phyloP scores from a whole-genome alignment of 2,888 invertebrate genomes.

The Rhogogaster chlorosoma region DNA sequence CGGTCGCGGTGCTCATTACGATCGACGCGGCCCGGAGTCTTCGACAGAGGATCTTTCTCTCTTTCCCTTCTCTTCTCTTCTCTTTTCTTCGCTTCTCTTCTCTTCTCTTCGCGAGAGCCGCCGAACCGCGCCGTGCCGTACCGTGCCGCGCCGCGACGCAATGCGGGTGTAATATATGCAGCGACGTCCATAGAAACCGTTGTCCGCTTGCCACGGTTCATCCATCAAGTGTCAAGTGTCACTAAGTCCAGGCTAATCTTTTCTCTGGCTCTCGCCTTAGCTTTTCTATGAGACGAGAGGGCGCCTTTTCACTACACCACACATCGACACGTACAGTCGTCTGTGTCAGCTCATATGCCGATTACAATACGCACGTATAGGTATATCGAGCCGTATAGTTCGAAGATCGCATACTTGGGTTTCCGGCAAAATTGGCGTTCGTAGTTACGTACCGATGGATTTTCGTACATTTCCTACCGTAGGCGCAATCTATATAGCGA shows the following conservation, averaged over 20 bases:
- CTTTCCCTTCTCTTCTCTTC: constrained; percentile 12
- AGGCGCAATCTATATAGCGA: not conserved
- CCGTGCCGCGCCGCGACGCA: not conserved
- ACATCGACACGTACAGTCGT: constrained; percentile 1
- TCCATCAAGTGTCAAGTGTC: constrained; percentile 67
- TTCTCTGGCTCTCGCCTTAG: constrained; percentile 42
- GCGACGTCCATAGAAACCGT: constrained; percentile 53
- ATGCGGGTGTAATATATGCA: constrained; percentile 54
- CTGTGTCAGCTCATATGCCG: not conserved
- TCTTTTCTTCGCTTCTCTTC: constrained; percentile 34
- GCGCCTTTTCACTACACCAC: constrained; percentile 40
- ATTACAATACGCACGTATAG: not conserved
- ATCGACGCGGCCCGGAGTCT: constrained; percentile 32
- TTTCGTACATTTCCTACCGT: not conserved
- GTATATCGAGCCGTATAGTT: not conserved
- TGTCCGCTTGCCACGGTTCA: constrained; percentile 61
- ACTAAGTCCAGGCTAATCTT: constrained; percentile 54
- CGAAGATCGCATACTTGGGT: not conserved
- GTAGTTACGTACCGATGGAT: not conserved
- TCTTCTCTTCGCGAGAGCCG: constrained; percentile 34
- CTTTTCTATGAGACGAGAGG: constrained; percentile 49
- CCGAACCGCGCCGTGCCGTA: not conserved
- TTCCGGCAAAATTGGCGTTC: not conserved
- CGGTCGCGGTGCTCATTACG: constrained; percentile 44
- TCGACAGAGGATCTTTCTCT: constrained; percentile 1